Base-by-base conservation (phyloP, 1,140 invertebrate species). In the Teleogryllus occipitalis region DNA sequence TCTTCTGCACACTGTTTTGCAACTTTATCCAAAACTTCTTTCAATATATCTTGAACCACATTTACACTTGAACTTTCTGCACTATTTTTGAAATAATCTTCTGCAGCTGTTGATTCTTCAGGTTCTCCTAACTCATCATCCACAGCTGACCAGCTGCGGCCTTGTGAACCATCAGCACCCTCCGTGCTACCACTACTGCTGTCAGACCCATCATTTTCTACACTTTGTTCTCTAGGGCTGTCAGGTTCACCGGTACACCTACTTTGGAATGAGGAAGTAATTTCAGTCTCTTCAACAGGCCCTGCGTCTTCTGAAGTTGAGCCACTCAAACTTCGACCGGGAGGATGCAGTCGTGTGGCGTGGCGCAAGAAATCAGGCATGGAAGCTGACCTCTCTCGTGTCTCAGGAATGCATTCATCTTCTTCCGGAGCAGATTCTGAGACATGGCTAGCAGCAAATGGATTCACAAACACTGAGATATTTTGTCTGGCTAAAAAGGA, bases 381-480 rank as follows among this genome's bases (percentile, higher is more conserved):
- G 10, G 54, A 65, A 65, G 54, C 54, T 14, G 54, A 65, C 7
- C 54, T 65, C 54, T 65, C 54, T 65, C 54, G 54, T 14, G 54
- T 65, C 18, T 65, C 54, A 65, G 54, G 54, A n/a, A 82, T 82
- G 4, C 83, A 81, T n/a, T 88, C 85, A 78, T 80, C 76, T 8
- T 86, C 85, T 8, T 86, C 85, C 0, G 84, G 83, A 7, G 85
- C 79, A 0, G 85, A 86, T 47, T 87, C 86, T 18, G 82, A 85
- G 0, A 85, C 86, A 82, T 84, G 87, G 18, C 86, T 83, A 74
- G 73, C 77, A 83, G 89, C 80, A 86, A 85, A 86, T 8, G 90
- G 90, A 85, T 91, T 91, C 1, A 86, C 90, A 89, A 81, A 91
- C 85, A 78, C 87, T 86, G 82, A 90, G 86, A 84, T 89, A 84